These are phyloP conservation scores for Passer montanus DNA, from an alignment of 2,113 vertebrate genomes.

Conservation along the genomic window DNA sequence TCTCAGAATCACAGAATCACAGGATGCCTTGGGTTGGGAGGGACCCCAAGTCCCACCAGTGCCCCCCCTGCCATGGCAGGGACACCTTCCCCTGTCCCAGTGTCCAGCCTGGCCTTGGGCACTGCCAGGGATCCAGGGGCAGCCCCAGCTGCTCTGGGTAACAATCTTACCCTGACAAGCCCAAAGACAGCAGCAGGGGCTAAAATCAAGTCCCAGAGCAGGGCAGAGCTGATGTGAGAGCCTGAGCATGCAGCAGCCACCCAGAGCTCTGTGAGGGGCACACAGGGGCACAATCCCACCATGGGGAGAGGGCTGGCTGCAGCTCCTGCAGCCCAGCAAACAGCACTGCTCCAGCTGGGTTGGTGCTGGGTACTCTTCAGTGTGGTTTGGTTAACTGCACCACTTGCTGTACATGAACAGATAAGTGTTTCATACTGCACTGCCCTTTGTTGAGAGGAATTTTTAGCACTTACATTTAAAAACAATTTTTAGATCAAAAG, in stretches of 20 bases:
- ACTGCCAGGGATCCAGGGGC: neutral
- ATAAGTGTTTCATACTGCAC: neutral
- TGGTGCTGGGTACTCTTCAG: neutral
- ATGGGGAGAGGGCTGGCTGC: fast-evolving
- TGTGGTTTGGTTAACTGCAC: neutral
- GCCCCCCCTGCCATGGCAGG: neutral
- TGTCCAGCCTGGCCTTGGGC: neutral
- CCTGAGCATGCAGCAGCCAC: neutral
- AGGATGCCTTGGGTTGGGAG: neutral
- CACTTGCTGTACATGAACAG: neutral
- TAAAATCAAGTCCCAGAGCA: fast-evolving
- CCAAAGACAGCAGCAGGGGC: fast-evolving
- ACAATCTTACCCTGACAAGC: neutral
- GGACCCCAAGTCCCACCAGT: fast-evolving
- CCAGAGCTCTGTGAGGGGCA: neutral
- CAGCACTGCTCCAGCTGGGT: fast-evolving
- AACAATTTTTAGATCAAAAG: neutral
- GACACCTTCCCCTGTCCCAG: neutral
- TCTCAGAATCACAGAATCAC: too few relatives aligned
- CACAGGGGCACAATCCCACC: fast-evolving
- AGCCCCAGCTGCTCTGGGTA: neutral
- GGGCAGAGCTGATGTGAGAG: neutral
- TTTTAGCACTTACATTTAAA: neutral
- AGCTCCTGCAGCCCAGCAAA: neutral
- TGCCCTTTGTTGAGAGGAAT: neutral